Evolutionary conservation across 1,140 invertebrate species (phyloP).

Genomic region (Saccostrea cuccullata): DNA sequence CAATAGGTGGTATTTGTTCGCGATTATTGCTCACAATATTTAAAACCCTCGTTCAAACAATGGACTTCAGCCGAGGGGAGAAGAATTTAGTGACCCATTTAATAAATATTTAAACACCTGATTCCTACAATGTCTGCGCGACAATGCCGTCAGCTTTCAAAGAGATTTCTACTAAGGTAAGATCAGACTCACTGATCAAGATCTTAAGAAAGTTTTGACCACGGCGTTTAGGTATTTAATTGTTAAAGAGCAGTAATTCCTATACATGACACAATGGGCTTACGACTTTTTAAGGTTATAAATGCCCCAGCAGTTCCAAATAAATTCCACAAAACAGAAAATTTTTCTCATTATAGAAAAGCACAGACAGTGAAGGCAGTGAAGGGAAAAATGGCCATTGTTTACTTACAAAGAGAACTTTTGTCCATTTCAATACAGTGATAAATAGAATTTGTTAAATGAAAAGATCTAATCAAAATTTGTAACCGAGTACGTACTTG

Average conservation of each 20-base stretch:
- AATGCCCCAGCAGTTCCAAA: neutral
- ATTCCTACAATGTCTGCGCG: neutral
- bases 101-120: conserved; percentile 36
- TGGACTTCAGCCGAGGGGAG: neutral
- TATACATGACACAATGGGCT: neutral
- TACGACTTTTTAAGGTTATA: neutral
- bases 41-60: conserved; percentile 6
- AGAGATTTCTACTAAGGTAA: neutral
- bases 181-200: conserved; percentile 25
- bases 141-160: conserved; percentile 12
- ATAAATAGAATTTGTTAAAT: too few relatives aligned
- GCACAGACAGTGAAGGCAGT: too few relatives aligned
- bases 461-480: too few relatives aligned
- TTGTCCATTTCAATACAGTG: too few relatives aligned
- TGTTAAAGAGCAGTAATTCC: neutral
- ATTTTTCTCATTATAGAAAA: too few relatives aligned
- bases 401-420: too few relatives aligned
- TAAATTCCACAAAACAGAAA: neutral
- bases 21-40: conserved; percentile 13
- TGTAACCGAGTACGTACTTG: too few relatives aligned
- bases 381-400: too few relatives aligned
- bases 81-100: conserved; percentile 26
- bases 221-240: conserved; percentile 6
- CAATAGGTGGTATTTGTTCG: neutral
- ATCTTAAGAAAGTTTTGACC: conserved; percentile 25